These are phyloP conservation scores for Argentina silus DNA, from an alignment of 2,797 vertebrate genomes.

Conservation along the genomic window DNA sequence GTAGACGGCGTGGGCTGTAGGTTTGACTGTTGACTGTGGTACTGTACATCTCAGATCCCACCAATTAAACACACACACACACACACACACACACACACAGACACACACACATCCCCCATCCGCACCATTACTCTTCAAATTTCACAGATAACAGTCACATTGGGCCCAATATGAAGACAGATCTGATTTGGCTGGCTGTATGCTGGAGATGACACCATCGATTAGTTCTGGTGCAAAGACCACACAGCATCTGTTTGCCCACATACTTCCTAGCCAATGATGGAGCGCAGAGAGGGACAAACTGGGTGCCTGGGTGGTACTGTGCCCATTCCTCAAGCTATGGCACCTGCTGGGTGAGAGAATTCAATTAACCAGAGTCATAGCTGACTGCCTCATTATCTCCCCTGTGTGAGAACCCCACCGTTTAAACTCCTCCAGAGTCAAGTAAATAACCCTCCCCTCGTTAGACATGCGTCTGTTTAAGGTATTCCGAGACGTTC, in stretches of 20 bases:
- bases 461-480: constrained; percentile 36
- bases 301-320: constrained; percentile 26
- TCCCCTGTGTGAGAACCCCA: constrained; percentile 30
- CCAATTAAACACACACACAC: neutral
- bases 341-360: constrained; percentile 44
- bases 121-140: constrained; percentile 62
- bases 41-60: neutral
- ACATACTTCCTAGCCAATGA: constrained; percentile 32
- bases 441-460: constrained; percentile 50
- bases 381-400: constrained; percentile 22
- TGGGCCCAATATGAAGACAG: constrained; percentile 50
- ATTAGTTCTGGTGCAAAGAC: constrained; percentile 59
- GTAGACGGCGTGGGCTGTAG: neutral
- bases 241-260: constrained; percentile 61
- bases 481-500: constrained; percentile 16
- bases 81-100: neutral
- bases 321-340: constrained; percentile 32
- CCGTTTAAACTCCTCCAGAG: constrained; percentile 14
- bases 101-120: constrained; percentile 30
- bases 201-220: constrained; percentile 60
- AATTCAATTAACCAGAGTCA: constrained; percentile 19
- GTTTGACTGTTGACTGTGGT: neutral
- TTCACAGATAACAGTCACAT: constrained; percentile 61
- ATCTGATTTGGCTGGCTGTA: constrained; percentile 58
- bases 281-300: constrained; percentile 49